Evolutionary conservation across 2,888 invertebrate species (phyloP).

Genomic region (Pseudanteris insignis): DNA sequence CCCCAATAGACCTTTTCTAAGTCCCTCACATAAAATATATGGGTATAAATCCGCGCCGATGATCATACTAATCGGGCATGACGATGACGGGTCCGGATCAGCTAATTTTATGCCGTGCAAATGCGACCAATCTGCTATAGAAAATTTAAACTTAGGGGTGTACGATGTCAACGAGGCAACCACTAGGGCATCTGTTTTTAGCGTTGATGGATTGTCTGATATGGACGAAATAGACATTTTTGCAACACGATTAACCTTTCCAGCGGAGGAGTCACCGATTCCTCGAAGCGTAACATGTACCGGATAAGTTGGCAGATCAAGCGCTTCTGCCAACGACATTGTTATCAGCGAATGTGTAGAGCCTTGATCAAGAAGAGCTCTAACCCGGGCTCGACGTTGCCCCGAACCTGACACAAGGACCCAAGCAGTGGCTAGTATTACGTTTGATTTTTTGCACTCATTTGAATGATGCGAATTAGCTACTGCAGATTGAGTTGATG

Average conservation of each 20-base stretch:
- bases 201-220: too few relatives aligned
- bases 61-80: background rate
- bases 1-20: background rate
- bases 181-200: too few relatives aligned
- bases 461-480: too few relatives aligned
- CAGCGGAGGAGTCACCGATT: constrained; percentile 2
- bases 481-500: too few relatives aligned
- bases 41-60: constrained; percentile 11
- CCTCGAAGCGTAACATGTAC: background rate
- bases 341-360: constrained; percentile 3
- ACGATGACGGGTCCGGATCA: background rate
- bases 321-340: background rate
- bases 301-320: background rate
- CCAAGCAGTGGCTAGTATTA: constrained; percentile 2
- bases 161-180: background rate
- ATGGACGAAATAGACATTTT: too few relatives aligned
- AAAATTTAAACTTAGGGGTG: background rate
- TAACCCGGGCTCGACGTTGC: background rate
- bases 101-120: background rate
- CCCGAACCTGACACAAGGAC: background rate
- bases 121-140: background rate
- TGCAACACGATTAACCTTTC: too few relatives aligned
- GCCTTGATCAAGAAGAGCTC: constrained; percentile 11
- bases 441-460: too few relatives aligned
- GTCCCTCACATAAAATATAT: background rate